These are phyloP conservation scores for Typhlichthys subterraneus DNA, from an alignment of 2,797 vertebrate species.

Conservation along the genomic window DNA sequence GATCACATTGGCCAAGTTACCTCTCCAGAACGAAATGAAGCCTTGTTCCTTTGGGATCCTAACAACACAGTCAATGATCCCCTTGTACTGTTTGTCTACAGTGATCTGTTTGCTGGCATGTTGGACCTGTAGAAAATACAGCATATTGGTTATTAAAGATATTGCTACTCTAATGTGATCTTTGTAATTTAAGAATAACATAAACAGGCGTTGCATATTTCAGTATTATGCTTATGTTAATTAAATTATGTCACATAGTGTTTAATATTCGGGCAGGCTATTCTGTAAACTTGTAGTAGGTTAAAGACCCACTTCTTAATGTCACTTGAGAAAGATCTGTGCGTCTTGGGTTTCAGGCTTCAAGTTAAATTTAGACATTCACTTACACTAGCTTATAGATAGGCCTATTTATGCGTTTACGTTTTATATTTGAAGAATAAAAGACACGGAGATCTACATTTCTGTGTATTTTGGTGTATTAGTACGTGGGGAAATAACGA, in stretches of 20 bases:
- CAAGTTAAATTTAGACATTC: slow-evolving; percentile 76
- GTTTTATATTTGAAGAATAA: slow-evolving; percentile 7
- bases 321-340: slow-evolving; percentile 61
- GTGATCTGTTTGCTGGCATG: slow-evolving; percentile 98
- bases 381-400: slow-evolving; percentile 42
- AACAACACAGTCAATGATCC: slow-evolving; percentile 93
- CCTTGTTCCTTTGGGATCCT: slow-evolving; percentile 98
- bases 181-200: not conserved
- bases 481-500: too few relatives aligned
- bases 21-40: slow-evolving; percentile 96
- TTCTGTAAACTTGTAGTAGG: slow-evolving; percentile 24
- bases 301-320: slow-evolving; percentile 26
- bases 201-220: not conserved
- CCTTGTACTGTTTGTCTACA: slow-evolving; percentile 92
- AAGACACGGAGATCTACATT: too few relatives aligned
- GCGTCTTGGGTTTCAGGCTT: slow-evolving; percentile 72
- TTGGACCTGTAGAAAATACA: slow-evolving; percentile 84
- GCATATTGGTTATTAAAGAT: slow-evolving; percentile 4
- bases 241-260: not conserved
- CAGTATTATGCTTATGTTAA: not conserved
- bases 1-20: slow-evolving; percentile 98
- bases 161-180: not conserved
- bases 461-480: too few relatives aligned
- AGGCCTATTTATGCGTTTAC: slow-evolving; percentile 39
- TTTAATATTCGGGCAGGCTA: slow-evolving; percentile 4